These are phyloP conservation scores for Unio pictorum DNA, from an alignment of 2,888 invertebrate genomes.

Conservation along the genomic window DNA sequence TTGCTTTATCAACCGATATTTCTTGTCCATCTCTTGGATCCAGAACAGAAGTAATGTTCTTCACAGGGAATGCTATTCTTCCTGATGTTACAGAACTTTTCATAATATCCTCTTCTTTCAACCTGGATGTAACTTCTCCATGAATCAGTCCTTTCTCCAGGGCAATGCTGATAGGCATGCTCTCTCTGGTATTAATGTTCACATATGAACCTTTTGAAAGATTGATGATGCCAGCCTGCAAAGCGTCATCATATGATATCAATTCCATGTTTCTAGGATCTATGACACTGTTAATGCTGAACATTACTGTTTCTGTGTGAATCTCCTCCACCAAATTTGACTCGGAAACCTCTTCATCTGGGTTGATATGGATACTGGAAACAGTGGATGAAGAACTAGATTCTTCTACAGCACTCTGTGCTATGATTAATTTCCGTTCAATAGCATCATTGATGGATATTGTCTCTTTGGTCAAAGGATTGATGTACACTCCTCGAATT, in stretches of 20 bases:
- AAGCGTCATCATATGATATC: constrained; percentile 91
- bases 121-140: constrained; percentile 64
- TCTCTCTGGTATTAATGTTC: constrained; percentile 86
- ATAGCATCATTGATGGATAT: constrained; percentile 85
- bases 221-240: constrained; percentile 90
- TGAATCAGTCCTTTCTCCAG: constrained; percentile 83
- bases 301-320: constrained; percentile 62
- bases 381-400: constrained; percentile 77
- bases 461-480: constrained; percentile 76
- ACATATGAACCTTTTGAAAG: constrained; percentile 75
- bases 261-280: constrained; percentile 79
- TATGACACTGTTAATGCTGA: constrained; percentile 75
- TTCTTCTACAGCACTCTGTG: constrained; percentile 76
- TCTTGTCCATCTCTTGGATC: constrained; percentile 82
- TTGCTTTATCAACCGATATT: constrained; percentile 57
- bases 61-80: constrained; percentile 47
- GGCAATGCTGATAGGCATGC: constrained; percentile 85
- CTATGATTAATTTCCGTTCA: constrained; percentile 79
- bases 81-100: constrained; percentile 55
- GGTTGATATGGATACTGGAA: constrained; percentile 71
- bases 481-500: constrained; percentile 81
- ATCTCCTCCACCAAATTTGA: constrained; percentile 74
- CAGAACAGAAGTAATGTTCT: constrained; percentile 74
- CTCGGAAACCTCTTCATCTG: constrained; percentile 74
- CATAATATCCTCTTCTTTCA: constrained; percentile 54